phyloP scores from a whole-genome alignment of 2,113 vertebrate species.

The Puntigrus tetrazona region DNA sequence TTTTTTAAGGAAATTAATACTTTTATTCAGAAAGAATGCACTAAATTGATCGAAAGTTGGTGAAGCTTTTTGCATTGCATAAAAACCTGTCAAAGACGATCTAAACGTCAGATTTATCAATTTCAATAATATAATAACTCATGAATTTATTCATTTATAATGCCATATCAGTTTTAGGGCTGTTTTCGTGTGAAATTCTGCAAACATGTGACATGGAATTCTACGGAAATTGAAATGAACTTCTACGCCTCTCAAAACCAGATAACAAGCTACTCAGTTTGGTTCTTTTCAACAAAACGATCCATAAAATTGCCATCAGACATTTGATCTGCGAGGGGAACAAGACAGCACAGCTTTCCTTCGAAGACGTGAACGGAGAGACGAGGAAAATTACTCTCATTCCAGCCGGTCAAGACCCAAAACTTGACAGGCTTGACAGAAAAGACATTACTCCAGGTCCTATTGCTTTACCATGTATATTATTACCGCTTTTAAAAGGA shows the following conservation, averaged over 20 bases:
- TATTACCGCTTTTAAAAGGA: background rate
- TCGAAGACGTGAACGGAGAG: background rate
- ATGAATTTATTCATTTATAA: too few species aligned
- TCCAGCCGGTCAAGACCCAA: constrained; percentile 33
- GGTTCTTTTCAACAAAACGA: background rate
- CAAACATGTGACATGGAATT: background rate
- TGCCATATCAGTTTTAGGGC: too few species aligned
- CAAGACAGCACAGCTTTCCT: background rate
- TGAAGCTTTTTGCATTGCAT: too few species aligned
- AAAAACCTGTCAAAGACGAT: too few species aligned
- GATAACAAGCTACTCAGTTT: background rate
- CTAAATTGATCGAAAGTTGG: too few species aligned
- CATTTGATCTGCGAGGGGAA: background rate
- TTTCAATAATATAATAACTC: too few species aligned
- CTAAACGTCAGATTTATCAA: too few species aligned
- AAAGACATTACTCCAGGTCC: constrained; percentile 16
- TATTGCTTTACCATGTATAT: background rate
- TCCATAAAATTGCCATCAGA: background rate
- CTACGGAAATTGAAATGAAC: background rate
- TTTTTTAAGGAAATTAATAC: too few species aligned
- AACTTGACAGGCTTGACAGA: constrained; percentile 30
- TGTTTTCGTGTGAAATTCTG: too few species aligned
- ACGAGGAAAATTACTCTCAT: constrained; percentile 38
- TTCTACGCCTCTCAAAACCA: background rate
- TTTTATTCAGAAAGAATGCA: too few species aligned